phyloP scores from a whole-genome alignment of 2,888 invertebrate species.

The Polymixis flavicincta region DNA sequence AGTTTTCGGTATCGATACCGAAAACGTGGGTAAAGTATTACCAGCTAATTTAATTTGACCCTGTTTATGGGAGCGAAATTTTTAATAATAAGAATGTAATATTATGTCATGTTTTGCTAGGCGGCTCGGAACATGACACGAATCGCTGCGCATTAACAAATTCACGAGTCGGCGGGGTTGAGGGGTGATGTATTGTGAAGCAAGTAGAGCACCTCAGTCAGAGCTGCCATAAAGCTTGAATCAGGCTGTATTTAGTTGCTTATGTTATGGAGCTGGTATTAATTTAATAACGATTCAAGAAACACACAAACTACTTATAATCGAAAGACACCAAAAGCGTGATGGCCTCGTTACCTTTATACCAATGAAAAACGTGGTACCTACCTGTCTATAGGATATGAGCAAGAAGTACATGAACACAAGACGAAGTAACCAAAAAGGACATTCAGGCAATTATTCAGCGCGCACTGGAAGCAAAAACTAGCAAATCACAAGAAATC shows the following conservation, averaged over 20 bases:
- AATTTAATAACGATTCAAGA: not conserved
- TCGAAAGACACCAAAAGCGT: not conserved
- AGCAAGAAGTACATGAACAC: constrained; percentile 10
- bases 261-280: not conserved
- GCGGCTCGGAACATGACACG: too few species aligned
- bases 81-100: not conserved
- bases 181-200: not conserved
- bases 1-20: too few species aligned
- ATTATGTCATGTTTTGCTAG: not conserved
- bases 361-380: constrained; percentile 36
- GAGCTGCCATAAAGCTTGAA: not conserved
- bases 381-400: constrained; percentile 7
- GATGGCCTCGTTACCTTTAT: constrained; percentile 3
- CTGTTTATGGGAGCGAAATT: not conserved
- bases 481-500: constrained; percentile 34
- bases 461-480: constrained; percentile 35
- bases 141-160: too few species aligned
- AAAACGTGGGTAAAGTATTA: too few species aligned
- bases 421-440: constrained; percentile 29
- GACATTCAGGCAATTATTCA: constrained; percentile 43
- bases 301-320: not conserved
- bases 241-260: not conserved
- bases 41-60: too few species aligned
- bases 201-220: not conserved
- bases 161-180: not conserved